Base-by-base conservation (phyloP, 2,888 invertebrate genomes). In the Nemurella pictetii region DNA sequence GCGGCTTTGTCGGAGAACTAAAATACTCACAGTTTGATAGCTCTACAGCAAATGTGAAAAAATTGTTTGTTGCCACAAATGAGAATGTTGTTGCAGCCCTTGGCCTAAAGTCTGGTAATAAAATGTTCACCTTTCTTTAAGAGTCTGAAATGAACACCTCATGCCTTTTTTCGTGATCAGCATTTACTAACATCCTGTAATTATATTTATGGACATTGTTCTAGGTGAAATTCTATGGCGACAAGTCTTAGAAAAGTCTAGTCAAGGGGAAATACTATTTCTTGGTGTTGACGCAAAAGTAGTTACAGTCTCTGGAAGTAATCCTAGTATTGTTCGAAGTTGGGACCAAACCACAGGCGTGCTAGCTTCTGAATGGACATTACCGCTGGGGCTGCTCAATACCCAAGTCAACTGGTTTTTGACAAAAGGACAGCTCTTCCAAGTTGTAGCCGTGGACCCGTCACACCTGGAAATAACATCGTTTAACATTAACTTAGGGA, bases 31-130 rank as follows among this genome's bases (percentile, higher is more conserved):
- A 93, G 88, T 95, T 96, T 88, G 96, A 96, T 89, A 93, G 72
- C 29, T 78, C 94, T 9, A 93, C 94, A 32, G 92, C 94, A 28
- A 93, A 94, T 28, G 93, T 94, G 80, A 95, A 95, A 89, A 94
- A 94, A 89, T 92, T 97, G 85, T 93, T 96, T 88, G 94, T 97
- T 30, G 96, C 95, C 30, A 97, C 97, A 0, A 94, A 96, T 88
- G 95, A 96, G 90, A 97, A 97, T 92, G 96, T 97, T 87, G 90
- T 98, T 86, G 97, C 97, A 86, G 95, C 96, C 85, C 90, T 98
- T 84, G 95, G 95, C 89, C 92, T 95, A 86, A 96, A 96, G 90
- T 95, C 95, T 88, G 96, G 96, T 92, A 90, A 91, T 86, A 83
- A n/a, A 74, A 55, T 55, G 1, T 55, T 55, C 55, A 15, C 74